These are phyloP conservation scores for Cyprinodon variegatus DNA, from an alignment of 2,113 vertebrate species.

Conservation along the genomic window DNA sequence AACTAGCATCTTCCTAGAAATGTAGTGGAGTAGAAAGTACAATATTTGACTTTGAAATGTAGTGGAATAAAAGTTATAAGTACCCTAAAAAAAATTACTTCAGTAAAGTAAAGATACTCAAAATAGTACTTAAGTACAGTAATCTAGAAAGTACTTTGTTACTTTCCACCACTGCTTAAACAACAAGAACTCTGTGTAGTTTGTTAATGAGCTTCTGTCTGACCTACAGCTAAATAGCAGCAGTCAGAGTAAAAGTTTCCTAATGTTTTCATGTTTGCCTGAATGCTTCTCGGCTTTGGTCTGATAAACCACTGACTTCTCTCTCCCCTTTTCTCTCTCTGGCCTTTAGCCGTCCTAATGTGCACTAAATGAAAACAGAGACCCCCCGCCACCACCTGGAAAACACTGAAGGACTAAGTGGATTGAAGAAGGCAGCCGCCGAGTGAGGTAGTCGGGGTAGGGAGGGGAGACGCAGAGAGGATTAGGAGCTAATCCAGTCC, in stretches of 20 bases:
- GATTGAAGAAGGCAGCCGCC: constrained; percentile 69
- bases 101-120: no score
- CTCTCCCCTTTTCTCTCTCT: constrained; percentile 37
- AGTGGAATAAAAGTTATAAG: no score
- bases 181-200: not conserved
- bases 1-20: no score
- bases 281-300: constrained; percentile 15
- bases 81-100: no score
- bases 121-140: no score
- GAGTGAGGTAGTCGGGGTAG: constrained; percentile 49
- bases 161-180: not conserved
- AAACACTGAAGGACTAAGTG: constrained; percentile 59
- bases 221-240: constrained; percentile 12
- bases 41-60: no score
- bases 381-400: constrained; percentile 32
- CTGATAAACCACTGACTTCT: constrained; percentile 26
- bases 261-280: constrained; percentile 21
- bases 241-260: constrained; percentile 6
- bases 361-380: constrained; percentile 57
- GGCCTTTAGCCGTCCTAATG: constrained; percentile 41
- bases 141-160: no score
- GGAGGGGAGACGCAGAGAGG: constrained; percentile 56
- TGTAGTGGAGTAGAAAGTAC: no score
- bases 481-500: constrained; percentile 74
- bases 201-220: not conserved